These are phyloP conservation scores for Tylochromis polylepis DNA, from an alignment of 2,113 vertebrate species.

Conservation along the genomic window DNA sequence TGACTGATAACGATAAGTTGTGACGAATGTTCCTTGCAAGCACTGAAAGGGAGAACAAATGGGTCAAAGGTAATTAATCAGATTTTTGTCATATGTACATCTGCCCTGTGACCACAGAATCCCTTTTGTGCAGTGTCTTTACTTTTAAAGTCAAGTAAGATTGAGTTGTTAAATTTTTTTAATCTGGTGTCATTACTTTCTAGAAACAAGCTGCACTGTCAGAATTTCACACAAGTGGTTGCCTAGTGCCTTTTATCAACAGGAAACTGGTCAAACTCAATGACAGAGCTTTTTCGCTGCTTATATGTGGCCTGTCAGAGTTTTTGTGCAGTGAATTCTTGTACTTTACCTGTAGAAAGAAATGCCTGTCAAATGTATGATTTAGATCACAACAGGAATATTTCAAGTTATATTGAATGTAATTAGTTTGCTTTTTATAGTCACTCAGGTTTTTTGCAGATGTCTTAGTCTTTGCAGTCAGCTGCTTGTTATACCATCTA, in stretches of 20 bases:
- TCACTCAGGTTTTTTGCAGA: not conserved
- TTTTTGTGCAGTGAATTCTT: not conserved
- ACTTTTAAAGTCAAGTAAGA: not conserved
- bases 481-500: not conserved
- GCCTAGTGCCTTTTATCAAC: not conserved
- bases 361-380: not conserved
- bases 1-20: not conserved
- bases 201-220: not conserved
- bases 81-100: not conserved
- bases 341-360: not conserved
- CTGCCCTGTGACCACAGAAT: not conserved
- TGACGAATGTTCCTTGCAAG: not conserved
- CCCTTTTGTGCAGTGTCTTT: not conserved
- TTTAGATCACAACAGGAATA: not conserved
- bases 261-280: not conserved
- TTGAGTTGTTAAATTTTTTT: not conserved
- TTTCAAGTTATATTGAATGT: not conserved
- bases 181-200: not conserved
- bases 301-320: not conserved
- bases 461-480: not conserved
- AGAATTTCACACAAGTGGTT: not conserved
- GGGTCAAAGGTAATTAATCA: not conserved
- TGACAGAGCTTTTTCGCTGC: not conserved
- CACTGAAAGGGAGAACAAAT: not conserved
- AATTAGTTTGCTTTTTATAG: not conserved